Evolutionary conservation across 2,113 vertebrate species (phyloP).

Genomic region (Fregetta grallaria): DNA sequence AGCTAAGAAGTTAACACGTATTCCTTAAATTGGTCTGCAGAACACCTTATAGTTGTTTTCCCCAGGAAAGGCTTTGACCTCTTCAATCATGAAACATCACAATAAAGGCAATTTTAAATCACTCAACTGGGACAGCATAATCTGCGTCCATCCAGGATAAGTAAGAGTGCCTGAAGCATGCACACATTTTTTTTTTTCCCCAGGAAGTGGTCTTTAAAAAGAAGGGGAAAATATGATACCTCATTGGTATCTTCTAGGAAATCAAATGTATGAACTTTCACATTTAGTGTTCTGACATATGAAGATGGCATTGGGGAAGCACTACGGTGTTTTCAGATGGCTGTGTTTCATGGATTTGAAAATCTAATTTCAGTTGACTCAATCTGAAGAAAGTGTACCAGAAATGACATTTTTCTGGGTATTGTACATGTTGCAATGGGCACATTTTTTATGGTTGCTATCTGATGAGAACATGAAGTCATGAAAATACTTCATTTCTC

Average conservation of each 20-base stretch:
- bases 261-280: neutral
- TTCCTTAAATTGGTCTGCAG: neutral
- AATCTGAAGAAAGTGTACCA: neutral
- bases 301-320: neutral
- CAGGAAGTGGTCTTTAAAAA: neutral
- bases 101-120: slow-evolving; percentile 20
- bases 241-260: neutral
- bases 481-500: neutral
- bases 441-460: neutral
- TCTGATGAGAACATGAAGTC: neutral
- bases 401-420: neutral
- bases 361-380: neutral
- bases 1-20: neutral
- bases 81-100: neutral
- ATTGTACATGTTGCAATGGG: neutral
- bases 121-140: neutral
- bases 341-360: neutral
- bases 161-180: neutral
- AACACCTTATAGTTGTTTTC: neutral
- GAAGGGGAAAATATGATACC: neutral
- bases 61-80: neutral
- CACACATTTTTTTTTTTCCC: neutral
- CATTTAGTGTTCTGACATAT: neutral
- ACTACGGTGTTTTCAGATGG: neutral
- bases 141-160: neutral